Evolutionary conservation across 2,113 vertebrate species (phyloP).

Genomic region (Charina bottae): DNA sequence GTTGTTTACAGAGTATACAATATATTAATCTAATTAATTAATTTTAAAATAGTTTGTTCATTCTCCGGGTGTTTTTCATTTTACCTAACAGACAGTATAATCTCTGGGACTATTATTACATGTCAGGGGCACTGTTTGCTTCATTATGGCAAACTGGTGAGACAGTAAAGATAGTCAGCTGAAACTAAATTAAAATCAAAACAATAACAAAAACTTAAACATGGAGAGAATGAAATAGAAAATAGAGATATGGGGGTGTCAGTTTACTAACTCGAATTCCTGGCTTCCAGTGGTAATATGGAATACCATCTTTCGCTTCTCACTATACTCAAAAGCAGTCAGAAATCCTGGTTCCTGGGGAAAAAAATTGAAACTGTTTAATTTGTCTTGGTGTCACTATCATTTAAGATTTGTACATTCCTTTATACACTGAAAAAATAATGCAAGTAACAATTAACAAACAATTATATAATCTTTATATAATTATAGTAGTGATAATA

Average conservation of each 20-base stretch:
- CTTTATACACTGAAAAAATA: neutral
- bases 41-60: neutral
- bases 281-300: slow-evolving; percentile 94
- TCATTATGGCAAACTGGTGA: neutral
- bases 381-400: neutral
- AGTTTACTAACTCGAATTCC: slow-evolving; percentile 91
- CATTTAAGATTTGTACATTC: neutral
- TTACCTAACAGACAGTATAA: neutral
- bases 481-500: neutral
- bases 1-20: neutral
- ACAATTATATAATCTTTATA: neutral
- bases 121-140: neutral
- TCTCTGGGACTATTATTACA: neutral
- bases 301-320: slow-evolving; percentile 94
- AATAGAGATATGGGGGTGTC: slow-evolving; percentile 19
- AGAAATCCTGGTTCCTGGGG: slow-evolving; percentile 90
- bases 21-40: neutral
- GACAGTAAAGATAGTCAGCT: no score
- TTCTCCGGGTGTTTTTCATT: neutral
- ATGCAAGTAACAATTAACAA: neutral
- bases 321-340: slow-evolving; percentile 93
- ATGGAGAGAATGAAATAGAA: slow-evolving; percentile 43
- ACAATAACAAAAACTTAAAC: neutral
- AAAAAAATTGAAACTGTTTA: slow-evolving; percentile 4
- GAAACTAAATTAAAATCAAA: neutral